phyloP scores from a whole-genome alignment of 2,113 vertebrate genomes.

The Ctenomys sociabilis region DNA sequence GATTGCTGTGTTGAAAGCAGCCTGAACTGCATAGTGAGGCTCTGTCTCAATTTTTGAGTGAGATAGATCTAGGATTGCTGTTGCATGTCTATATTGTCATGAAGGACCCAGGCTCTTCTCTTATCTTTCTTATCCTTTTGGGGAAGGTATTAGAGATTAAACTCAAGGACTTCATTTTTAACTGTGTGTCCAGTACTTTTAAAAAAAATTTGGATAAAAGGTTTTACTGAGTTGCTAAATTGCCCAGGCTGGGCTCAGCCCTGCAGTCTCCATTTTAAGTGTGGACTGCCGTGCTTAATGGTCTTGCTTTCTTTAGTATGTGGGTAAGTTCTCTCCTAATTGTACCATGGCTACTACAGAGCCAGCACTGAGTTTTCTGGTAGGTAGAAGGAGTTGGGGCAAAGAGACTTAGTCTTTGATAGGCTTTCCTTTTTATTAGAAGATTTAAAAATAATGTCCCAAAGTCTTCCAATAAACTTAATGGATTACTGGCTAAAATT shows the following conservation, averaged over 20 bases:
- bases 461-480: not conserved
- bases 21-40: not conserved
- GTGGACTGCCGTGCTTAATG: not conserved
- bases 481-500: not conserved
- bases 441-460: not conserved
- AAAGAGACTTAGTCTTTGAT: constrained; percentile 5
- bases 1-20: not conserved
- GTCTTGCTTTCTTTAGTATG: not conserved
- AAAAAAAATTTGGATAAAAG: not conserved
- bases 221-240: not conserved
- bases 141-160: not conserved
- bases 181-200: not conserved
- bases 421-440: constrained; percentile 43
- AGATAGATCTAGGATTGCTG: not conserved
- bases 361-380: not conserved
- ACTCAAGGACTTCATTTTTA: not conserved
- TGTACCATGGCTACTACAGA: not conserved
- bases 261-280: not conserved
- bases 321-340: not conserved
- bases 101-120: not conserved
- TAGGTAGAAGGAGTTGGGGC: not conserved
- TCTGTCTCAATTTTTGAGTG: not conserved
- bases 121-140: not conserved
- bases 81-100: not conserved
- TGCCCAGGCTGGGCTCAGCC: not conserved